A percentile compares a stretch with the other conserved stretches of the same genome.
These are phyloP conservation scores for Helogale parvula DNA, from an alignment of 2,113 vertebrate species.

Conservation along the genomic window DNA sequence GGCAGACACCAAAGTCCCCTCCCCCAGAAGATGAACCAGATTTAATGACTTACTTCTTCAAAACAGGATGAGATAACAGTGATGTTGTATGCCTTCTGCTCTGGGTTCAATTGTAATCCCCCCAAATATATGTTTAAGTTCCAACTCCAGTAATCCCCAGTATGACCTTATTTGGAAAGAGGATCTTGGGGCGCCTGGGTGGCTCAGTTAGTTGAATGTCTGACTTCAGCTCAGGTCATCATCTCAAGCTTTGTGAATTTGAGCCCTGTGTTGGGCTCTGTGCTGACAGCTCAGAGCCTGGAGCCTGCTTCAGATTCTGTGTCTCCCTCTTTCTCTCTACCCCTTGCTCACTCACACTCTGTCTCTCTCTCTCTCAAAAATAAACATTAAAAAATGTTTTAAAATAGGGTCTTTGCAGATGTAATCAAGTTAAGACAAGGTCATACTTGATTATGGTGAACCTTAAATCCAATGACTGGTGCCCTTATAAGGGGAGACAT, in stretches of 20 bases:
- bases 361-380: too few species aligned
- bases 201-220: too few species aligned
- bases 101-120: background rate
- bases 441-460: background rate
- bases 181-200: too few species aligned
- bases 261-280: too few species aligned
- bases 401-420: background rate
- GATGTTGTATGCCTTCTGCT: background rate
- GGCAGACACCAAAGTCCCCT: background rate
- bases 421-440: background rate
- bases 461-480: background rate
- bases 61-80: background rate
- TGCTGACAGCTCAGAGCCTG: too few species aligned
- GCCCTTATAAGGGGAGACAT: background rate
- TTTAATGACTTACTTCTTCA: background rate
- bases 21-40: background rate
- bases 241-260: too few species aligned
- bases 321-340: too few species aligned
- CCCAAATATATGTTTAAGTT: background rate
- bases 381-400: too few species aligned
- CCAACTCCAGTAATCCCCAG: background rate
- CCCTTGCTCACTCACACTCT: too few species aligned
- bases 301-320: too few species aligned
- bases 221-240: too few species aligned
- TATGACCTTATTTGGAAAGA: background rate